Evolutionary conservation across 1,140 invertebrate species (phyloP), one percentile per base, ranked within the genome.

Genomic region (Leguminivora glycinivorella): DNA sequence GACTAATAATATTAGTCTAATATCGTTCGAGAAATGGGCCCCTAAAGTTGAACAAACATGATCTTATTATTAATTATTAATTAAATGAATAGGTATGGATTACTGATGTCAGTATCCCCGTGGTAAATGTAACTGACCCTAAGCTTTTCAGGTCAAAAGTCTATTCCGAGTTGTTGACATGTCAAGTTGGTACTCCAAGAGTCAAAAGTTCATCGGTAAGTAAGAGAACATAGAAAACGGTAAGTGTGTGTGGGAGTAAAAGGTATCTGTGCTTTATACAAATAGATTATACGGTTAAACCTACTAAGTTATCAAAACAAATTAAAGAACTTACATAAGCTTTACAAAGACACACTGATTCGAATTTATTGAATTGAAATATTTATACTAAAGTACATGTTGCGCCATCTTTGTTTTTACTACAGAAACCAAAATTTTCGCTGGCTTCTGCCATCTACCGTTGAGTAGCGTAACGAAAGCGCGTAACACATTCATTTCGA

Each of bases 121-220:
- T n/a, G n/a, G n/a, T n/a, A n/a, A n/a, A 6, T 14, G 4, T 56
- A 3, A 25, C 19, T 14, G 56, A 6, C 14, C 5, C 4, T 1
- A 63, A 7, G 1, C 7, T 5, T 63, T 31, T 31, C 26, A 29
- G 58, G 58, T 63, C 58, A 63, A 63, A 34, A 63, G 24, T 63
- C 25, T 63, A 2, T 10, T 12, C 0, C 26, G n/a, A 34, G 14
- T 34, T 63, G 58, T 63, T 63, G 58, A 63, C 58, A 63, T 63
- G 58, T 63, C 58, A 63, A 63, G 58, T 29, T 63, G 58, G 58
- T 63, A 34, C 58, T 63, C 14, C 25, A 63, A 31, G 26, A 63
- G 58, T 63, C 58, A 63, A 63, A 17, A 63, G 58, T 63, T 63
- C 58, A 63, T 29, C 25, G 26, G 7, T n/a, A n/a, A n/a, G n/a